These are phyloP conservation scores for Brachionus rubens DNA, from an alignment of 1,140 invertebrate genomes.

Conservation along the genomic window DNA sequence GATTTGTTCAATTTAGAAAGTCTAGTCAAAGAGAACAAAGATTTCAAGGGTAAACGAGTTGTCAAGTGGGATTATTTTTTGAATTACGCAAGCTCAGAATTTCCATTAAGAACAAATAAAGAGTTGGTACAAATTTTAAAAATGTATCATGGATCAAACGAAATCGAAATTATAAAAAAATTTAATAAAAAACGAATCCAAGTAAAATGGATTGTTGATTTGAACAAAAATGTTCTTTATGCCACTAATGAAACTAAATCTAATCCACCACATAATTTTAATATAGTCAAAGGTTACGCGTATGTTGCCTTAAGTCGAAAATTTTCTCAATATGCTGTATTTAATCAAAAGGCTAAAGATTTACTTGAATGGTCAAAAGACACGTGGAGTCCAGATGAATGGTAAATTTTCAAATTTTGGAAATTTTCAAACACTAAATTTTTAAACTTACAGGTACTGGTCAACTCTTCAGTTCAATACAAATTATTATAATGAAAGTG, in stretches of 20 bases:
- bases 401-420: too few species aligned
- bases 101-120: constrained; percentile 48
- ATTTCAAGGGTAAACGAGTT: background rate
- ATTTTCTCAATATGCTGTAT: constrained; percentile 52
- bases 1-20: constrained; percentile 46
- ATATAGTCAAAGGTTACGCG: constrained; percentile 53
- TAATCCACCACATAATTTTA: constrained; percentile 50
- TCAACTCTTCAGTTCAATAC: background rate
- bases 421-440: too few species aligned
- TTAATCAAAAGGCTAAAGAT: constrained; percentile 48
- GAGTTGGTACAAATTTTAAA: constrained; percentile 49
- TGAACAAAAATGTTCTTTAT: background rate
- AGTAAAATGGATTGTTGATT: constrained; percentile 7
- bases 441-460: background rate
- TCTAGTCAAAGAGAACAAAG: background rate
- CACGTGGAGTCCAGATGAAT: constrained; percentile 54
- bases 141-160: constrained; percentile 50
- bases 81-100: constrained; percentile 56
- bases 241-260: constrained; percentile 47
- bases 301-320: constrained; percentile 51
- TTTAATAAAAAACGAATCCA: constrained; percentile 18
- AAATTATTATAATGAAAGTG: background rate
- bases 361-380: constrained; percentile 51
- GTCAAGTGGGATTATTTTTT: constrained; percentile 53
- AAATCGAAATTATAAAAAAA: constrained; percentile 46